Conservation (phyloP, 2,797 vertebrate genomes). For the Enteromius thamalakanensis region DNA sequence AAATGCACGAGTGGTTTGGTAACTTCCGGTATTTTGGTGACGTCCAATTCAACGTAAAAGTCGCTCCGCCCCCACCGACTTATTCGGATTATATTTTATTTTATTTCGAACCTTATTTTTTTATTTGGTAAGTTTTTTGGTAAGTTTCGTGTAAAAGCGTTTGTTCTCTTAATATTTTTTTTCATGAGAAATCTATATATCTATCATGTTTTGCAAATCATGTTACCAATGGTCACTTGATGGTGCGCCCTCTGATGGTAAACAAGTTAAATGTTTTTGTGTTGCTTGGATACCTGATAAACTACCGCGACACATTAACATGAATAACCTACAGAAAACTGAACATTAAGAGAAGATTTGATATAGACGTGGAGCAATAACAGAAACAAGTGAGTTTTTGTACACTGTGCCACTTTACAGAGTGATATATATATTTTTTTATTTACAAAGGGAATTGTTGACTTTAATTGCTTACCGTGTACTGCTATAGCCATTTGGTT, state of each 20-base stretch:
- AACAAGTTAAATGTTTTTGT: constrained; percentile 36
- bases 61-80: not conserved
- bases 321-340: not conserved
- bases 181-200: not conserved
- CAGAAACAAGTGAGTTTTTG: constrained; percentile 5
- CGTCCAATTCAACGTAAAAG: not conserved
- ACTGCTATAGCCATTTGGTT: not conserved
- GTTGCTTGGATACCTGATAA: constrained; percentile 62
- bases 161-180: not conserved
- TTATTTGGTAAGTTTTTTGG: not conserved
- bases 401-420: not conserved
- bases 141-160: not conserved
- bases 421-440: not conserved
- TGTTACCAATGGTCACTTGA: not conserved
- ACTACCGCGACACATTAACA: constrained; percentile 61
- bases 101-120: not conserved
- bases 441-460: not conserved
- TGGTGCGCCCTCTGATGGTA: constrained; percentile 43
- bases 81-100: too few species aligned
- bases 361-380: not conserved
- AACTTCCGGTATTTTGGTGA: constrained; percentile 26
- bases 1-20: not conserved
- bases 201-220: not conserved
- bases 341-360: not conserved
- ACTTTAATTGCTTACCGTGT: not conserved